phyloP scores from a whole-genome alignment of 2,113 vertebrate species.

The Oryzias melastigma region DNA sequence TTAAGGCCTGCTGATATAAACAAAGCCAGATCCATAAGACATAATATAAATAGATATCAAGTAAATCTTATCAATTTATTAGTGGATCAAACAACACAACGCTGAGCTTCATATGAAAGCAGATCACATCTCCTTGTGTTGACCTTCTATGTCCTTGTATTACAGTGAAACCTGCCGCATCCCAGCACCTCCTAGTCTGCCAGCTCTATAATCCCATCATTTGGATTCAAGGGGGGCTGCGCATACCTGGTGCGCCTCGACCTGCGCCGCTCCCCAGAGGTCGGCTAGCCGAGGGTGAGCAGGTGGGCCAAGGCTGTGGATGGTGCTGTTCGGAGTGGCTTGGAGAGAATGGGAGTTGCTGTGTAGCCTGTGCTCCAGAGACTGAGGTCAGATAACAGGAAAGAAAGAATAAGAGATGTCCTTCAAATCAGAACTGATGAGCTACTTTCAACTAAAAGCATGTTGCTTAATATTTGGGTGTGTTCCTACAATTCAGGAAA shows the following conservation, averaged over 20 bases:
- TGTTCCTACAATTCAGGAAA: too few relatives aligned
- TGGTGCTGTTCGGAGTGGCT: constrained; percentile 81
- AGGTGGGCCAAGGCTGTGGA: constrained; percentile 79
- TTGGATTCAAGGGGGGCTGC: constrained; percentile 37
- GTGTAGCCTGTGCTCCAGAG: constrained; percentile 71
- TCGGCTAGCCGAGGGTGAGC: constrained; percentile 85
- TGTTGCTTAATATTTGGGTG: too few relatives aligned
- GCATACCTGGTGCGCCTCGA: constrained; percentile 74
- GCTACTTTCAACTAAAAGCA: neutral
- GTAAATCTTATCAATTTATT: constrained; percentile 1
- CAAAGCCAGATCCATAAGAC: constrained; percentile 53
- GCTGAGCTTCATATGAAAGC: constrained; percentile 3
- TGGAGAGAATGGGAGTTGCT: constrained; percentile 78
- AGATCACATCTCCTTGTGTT: constrained; percentile 2
- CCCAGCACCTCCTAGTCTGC: constrained; percentile 10
- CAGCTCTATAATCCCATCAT: constrained; percentile 9
- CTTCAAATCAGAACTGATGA: neutral
- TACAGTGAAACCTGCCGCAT: constrained; percentile 9
- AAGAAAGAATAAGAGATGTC: neutral
- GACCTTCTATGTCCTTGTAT: constrained; percentile 11
- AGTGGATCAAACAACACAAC: constrained; percentile 9
- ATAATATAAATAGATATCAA: constrained; percentile 22
- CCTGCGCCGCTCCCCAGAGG: constrained; percentile 83
- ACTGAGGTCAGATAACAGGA: constrained; percentile 37
- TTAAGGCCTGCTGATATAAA: constrained; percentile 53